These are phyloP conservation scores for Ichneumon xanthorius DNA, from an alignment of 2,888 invertebrate genomes.

Conservation along the genomic window DNA sequence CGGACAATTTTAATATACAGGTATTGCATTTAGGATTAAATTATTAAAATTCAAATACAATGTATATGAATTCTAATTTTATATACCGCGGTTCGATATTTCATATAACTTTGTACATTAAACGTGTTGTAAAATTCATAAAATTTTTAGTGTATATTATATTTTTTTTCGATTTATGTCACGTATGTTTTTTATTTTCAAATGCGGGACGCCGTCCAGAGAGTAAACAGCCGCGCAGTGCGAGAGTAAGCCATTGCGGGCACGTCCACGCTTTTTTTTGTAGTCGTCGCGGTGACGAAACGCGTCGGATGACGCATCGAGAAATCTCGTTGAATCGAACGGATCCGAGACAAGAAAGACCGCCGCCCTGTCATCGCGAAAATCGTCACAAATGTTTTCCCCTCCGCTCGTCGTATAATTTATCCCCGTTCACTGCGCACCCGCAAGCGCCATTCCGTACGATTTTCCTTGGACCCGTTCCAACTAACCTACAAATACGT, in stretches of 20 bases:
- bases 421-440: constrained; percentile 16
- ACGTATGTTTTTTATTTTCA: too few species aligned
- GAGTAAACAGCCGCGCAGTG: not conserved
- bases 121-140: too few species aligned
- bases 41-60: too few species aligned
- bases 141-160: too few species aligned
- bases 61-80: too few species aligned
- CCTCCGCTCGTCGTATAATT: constrained; percentile 3
- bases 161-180: too few species aligned
- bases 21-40: too few species aligned
- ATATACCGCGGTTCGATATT: too few species aligned
- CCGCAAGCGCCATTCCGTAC: constrained; percentile 6
- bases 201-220: not conserved
- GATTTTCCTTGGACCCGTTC: constrained; percentile 41
- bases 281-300: not conserved
- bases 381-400: constrained; percentile 32
- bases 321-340: constrained; percentile 32
- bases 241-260: not conserved
- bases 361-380: constrained; percentile 33
- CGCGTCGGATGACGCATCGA: constrained; percentile 36
- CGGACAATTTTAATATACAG: too few species aligned
- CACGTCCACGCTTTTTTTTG: not conserved
- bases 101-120: too few species aligned
- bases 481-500: constrained; percentile 33
- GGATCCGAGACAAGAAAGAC: constrained; percentile 26